Evolutionary conservation across 2,113 vertebrate genomes (phyloP).

Genomic region (Upupa epops): DNA sequence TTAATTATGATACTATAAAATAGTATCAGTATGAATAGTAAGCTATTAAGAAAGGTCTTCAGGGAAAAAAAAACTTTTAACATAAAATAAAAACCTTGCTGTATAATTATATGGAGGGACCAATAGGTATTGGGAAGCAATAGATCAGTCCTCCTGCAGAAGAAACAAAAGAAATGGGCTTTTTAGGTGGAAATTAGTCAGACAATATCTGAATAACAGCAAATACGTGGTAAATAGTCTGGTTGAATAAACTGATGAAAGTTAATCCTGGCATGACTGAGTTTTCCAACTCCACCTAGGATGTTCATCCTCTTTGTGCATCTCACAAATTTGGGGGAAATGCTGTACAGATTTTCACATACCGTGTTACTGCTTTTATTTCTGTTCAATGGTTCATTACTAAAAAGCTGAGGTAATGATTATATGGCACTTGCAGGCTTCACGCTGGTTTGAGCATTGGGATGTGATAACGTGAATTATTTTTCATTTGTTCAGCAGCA

Average conservation of each 20-base stretch:
- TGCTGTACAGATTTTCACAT: neutral
- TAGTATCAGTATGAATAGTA: neutral
- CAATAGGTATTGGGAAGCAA: neutral
- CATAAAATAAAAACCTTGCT: neutral
- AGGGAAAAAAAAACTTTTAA: neutral
- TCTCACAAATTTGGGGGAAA: neutral
- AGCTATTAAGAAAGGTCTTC: neutral
- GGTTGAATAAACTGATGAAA: neutral
- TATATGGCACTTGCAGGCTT: neutral
- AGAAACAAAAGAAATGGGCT: neutral
- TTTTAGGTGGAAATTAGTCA: neutral
- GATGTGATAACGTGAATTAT: neutral
- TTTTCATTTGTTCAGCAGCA: constrained; percentile 58
- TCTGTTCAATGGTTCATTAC: neutral
- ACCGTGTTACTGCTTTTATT: neutral
- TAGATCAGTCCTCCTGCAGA: neutral
- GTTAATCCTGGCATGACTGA: neutral
- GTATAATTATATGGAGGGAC: neutral
- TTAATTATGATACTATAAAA: neutral
- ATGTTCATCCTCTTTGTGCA: neutral
- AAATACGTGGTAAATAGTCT: neutral
- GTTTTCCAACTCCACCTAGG: neutral
- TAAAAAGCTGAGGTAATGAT: neutral
- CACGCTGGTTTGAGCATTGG: neutral
- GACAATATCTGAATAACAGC: neutral